Percentiles rank a stretch among this genome's conserved stretches.
Evolutionary conservation across 1,140 invertebrate genomes (phyloP).

Genomic region (Cydia amplana): DNA sequence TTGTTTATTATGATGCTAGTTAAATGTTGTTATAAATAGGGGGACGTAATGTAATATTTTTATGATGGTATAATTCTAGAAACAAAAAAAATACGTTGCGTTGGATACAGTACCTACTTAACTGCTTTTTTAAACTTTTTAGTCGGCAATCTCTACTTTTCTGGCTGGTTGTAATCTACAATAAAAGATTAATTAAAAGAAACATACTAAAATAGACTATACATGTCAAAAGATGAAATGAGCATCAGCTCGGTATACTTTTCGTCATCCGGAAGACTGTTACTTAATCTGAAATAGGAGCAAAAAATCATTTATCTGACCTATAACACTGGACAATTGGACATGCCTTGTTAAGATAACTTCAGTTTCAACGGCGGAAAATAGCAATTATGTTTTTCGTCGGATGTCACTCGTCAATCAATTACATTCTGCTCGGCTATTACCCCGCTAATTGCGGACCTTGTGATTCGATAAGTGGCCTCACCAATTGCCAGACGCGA

Average conservation of each 20-base stretch:
- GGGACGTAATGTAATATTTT: not conserved
- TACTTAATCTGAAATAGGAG: not conserved
- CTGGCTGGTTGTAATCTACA: not conserved
- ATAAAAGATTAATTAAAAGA: no score
- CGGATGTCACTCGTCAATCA: conserved; percentile 32
- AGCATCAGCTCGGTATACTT: no score
- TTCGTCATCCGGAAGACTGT: no score
- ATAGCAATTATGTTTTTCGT: conserved; percentile 22
- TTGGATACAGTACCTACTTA: no score
- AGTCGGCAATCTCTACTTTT: not conserved
- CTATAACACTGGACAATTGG: not conserved
- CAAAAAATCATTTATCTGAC: conserved; percentile 4
- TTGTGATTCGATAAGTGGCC: conserved; percentile 21
- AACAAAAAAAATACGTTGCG: not conserved
- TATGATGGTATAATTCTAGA: not conserved
- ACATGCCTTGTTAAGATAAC: conserved; percentile 14
- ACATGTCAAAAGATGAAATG: no score
- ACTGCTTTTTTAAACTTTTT: not conserved
- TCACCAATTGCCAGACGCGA: not conserved
- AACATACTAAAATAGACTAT: no score
- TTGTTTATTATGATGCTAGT: not conserved
- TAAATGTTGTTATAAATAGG: not conserved
- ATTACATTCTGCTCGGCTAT: conserved; percentile 25
- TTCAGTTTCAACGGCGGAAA: conserved; percentile 20
- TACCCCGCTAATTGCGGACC: not conserved